Percentiles rank a stretch among this genome's conserved stretches.
Conservation (phyloP, 2,797 vertebrate genomes). For the Phrynocephalus vlangalii region DNA sequence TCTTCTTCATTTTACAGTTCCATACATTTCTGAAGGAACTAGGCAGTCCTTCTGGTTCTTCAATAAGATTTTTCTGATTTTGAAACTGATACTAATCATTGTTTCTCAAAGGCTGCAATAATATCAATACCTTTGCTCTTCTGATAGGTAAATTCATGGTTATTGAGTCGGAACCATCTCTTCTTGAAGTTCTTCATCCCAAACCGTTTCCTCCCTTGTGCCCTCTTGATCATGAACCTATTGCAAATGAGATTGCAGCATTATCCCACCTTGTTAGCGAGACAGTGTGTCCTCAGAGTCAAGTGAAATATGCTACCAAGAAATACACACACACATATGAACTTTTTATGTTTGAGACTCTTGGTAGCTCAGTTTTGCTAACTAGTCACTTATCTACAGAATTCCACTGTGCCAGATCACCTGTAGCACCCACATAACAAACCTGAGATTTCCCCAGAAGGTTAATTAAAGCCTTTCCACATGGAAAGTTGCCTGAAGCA, state of each 20-base stretch:
- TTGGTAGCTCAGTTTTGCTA: not conserved
- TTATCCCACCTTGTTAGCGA: constrained; percentile 33
- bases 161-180: constrained; percentile 97
- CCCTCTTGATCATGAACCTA: constrained; percentile 98
- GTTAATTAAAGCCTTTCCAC: not conserved
- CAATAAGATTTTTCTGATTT: not conserved
- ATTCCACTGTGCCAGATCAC: not conserved
- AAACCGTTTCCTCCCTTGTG: constrained; percentile 96
- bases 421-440: not conserved
- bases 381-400: not conserved
- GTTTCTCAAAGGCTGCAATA: constrained; percentile 2
- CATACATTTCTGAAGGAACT: constrained; percentile 1
- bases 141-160: constrained; percentile 98
- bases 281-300: not conserved
- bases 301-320: not conserved
- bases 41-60: too few relatives aligned
- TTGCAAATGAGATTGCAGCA: constrained; percentile 35
- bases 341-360: not conserved
- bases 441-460: not conserved
- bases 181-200: constrained; percentile 99
- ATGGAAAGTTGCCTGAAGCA: not conserved
- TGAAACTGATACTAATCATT: not conserved
- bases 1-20: not conserved
- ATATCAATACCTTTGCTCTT: constrained; percentile 91
- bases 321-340: too few relatives aligned